phyloP scores from a whole-genome alignment of 2,113 vertebrate species.

The Coryphaenoides rupestris region DNA sequence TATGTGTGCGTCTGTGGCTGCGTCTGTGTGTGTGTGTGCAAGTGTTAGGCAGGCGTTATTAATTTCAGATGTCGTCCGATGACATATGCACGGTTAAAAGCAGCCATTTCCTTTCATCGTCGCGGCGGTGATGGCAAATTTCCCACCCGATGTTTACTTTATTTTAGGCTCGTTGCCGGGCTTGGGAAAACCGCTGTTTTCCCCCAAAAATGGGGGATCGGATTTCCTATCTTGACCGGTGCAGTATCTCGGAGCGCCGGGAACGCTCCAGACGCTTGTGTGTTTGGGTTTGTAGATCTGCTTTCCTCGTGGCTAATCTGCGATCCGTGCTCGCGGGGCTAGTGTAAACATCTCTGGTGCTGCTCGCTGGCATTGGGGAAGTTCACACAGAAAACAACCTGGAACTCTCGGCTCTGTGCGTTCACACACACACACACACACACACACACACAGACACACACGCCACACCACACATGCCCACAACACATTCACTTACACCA shows the following conservation, averaged over 20 bases:
- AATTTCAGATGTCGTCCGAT: conserved; percentile 56
- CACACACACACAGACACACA: too few species aligned
- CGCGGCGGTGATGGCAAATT: conserved; percentile 41
- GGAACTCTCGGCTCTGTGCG: too few species aligned
- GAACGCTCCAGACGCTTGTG: conserved; percentile 48
- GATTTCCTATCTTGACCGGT: conserved; percentile 51
- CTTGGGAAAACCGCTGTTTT: background rate
- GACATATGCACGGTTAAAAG: conserved; percentile 33
- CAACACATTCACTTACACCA: too few species aligned
- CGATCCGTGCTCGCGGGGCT: conserved; percentile 38
- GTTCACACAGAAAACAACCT: background rate
- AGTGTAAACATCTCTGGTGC: conserved; percentile 64
- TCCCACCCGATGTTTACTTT: conserved; percentile 25
- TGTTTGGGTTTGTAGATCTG: conserved; percentile 56
- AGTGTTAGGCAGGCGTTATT: conserved; percentile 29
- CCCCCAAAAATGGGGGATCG: conserved; percentile 54
- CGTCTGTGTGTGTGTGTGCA: background rate
- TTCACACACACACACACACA: background rate
- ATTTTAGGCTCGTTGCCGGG: too few species aligned
- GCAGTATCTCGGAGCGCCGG: conserved; percentile 58
- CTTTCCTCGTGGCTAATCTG: conserved; percentile 57
- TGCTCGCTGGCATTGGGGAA: conserved; percentile 36
- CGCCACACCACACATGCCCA: too few species aligned
- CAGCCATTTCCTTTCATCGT: conserved; percentile 53
- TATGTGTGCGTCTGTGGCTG: conserved; percentile 40